Base-by-base conservation (phyloP, 1,140 invertebrate species). In the Drosophila eugracilis region DNA sequence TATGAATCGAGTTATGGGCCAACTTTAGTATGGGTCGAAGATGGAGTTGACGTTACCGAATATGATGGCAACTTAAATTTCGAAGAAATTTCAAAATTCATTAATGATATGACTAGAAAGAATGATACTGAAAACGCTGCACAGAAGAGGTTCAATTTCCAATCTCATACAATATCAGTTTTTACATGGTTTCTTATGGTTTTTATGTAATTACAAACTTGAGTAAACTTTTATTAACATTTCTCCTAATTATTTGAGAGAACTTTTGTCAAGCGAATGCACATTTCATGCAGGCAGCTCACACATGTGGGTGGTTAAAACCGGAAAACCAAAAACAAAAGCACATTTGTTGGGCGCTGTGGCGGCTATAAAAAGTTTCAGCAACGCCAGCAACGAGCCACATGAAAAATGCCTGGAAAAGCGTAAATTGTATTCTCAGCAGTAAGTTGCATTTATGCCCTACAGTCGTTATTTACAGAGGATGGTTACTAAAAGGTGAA, bases 361-460 rank as follows among this genome's bases (percentile, higher is more conserved):
- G 77, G 67, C 44, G 72, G 57, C 77, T 53, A 73, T 81, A 81
- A 81, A 81, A 79, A 81, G 52, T 81, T 81, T 81, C 34, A 48
- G 59, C 66, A 71, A 62, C 37, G 52, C 50, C 39, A 81, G 32
- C 36, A 41, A 55, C 57, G 49, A 45, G 60, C 50, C 52, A 73
- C 66, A 80, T 81, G 78, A 80, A 81, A 81, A 81, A 80, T 79
- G 77, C 57, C 78, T 60, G 67, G 60, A 26, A 73, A 79, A 72
- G 78, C 76, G 78, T 81, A 81, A 79, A 81, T 81, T 81, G 72
- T 72, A 67, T 63, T 78, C 71, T 36, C 76, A 62, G 72, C 66
- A 65, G 72, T 65, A 79, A 66, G 50, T 75, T 70, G n/a, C 58
- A 34, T 24, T 14, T 14, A n/a, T 58, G 36, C 21, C 54, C 44